Conservation (phyloP, 1,140 invertebrate genomes). For the Calosoma granatense region DNA sequence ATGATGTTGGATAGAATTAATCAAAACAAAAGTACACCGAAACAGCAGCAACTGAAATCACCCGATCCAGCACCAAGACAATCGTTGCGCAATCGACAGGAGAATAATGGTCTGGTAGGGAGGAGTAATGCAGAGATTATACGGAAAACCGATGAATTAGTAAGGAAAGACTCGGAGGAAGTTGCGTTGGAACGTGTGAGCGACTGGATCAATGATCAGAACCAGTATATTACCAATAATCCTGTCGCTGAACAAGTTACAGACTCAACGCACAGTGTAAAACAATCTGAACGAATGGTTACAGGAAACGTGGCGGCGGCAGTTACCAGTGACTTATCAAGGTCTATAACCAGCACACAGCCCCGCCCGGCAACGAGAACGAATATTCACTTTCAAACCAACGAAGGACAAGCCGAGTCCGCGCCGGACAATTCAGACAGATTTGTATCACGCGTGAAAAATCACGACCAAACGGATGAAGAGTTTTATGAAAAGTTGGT, state of each 20-base stretch:
- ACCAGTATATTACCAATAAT: conserved; percentile 16
- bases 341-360: not conserved
- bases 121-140: too few species aligned
- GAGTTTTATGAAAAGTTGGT: not conserved
- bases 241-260: not conserved
- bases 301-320: not conserved
- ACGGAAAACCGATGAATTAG: not conserved
- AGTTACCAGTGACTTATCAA: not conserved
- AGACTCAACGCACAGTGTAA: not conserved
- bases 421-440: not conserved
- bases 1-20: too few species aligned
- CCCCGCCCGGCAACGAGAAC: not conserved
- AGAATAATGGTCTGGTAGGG: too few species aligned
- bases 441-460: not conserved
- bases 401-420: not conserved
- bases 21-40: not conserved
- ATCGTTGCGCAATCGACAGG: not conserved
- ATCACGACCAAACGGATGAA: conserved; percentile 4
- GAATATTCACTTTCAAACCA: not conserved
- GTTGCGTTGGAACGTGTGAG: conserved; percentile 20
- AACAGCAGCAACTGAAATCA: not conserved
- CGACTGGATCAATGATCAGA: conserved; percentile 30
- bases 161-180: conserved; percentile 16
- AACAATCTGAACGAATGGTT: too few species aligned
- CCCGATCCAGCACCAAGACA: not conserved